phyloP scores from a whole-genome alignment of 2,797 vertebrate species.

The Mastacembelus armatus region DNA sequence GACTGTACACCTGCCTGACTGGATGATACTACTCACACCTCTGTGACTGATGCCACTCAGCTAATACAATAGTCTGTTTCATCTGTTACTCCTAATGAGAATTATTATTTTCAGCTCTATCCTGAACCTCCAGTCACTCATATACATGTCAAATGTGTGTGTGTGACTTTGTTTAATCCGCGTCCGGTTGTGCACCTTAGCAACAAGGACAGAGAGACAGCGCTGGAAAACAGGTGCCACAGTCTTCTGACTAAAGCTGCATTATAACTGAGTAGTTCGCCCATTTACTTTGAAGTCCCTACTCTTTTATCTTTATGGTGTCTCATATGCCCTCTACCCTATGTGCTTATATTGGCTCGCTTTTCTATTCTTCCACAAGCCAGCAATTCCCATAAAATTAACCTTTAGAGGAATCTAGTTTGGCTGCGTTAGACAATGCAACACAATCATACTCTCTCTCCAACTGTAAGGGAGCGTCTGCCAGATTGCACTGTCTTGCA shows the following conservation, averaged over 20 bases:
- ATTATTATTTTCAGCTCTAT: too few species aligned
- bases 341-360: neutral
- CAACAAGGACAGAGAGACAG: slow-evolving; percentile 16
- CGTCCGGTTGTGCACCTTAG: slow-evolving; percentile 21
- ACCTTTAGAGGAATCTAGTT: slow-evolving; percentile 1
- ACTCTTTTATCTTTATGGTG: neutral
- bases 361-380: neutral
- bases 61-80: too few species aligned
- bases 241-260: slow-evolving; percentile 5
- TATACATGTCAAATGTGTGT: too few species aligned
- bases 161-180: slow-evolving; percentile 7
- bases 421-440: neutral
- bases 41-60: too few species aligned
- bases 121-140: neutral
- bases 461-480: slow-evolving; percentile 8
- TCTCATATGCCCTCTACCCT: neutral
- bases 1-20: neutral
- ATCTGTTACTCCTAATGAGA: too few species aligned
- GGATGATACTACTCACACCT: neutral
- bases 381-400: neutral
- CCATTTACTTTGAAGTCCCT: neutral
- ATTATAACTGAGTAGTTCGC: slow-evolving; percentile 14
- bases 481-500: neutral
- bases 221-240: slow-evolving; percentile 17
- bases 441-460: neutral